These are phyloP conservation scores for Rafetus swinhoei DNA, from an alignment of 2,113 vertebrate genomes.

Conservation along the genomic window DNA sequence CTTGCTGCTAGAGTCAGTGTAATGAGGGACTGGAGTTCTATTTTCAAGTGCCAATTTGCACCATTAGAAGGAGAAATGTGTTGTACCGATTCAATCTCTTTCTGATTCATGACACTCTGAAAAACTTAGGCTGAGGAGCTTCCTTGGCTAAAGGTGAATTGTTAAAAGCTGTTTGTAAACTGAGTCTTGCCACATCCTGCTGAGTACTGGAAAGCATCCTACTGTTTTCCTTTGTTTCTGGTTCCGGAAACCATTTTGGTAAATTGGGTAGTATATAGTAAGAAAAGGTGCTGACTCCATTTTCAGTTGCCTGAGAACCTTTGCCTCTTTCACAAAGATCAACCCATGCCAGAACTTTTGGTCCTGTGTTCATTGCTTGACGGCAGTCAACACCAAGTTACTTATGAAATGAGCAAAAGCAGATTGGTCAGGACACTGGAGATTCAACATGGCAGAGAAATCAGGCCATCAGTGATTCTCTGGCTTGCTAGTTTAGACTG, in stretches of 20 bases:
- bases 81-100: background rate
- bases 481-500: background rate
- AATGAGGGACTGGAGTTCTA: background rate
- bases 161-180: background rate
- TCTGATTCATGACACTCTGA: background rate
- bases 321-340: accelerated
- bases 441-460: background rate
- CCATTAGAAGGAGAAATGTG: background rate
- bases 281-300: background rate
- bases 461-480: accelerated
- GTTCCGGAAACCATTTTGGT: background rate
- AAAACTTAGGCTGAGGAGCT: background rate
- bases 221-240: background rate
- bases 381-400: background rate
- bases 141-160: background rate
- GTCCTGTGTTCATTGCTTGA: accelerated
- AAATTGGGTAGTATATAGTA: accelerated
- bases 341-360: background rate
- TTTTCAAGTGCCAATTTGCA: background rate
- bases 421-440: accelerated
- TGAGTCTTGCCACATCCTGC: background rate
- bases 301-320: background rate
- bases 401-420: background rate
- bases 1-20: background rate
- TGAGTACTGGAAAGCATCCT: background rate